These are phyloP conservation scores for Smutsia temminckii DNA, from an alignment of 2,797 vertebrate species.

Conservation along the genomic window DNA sequence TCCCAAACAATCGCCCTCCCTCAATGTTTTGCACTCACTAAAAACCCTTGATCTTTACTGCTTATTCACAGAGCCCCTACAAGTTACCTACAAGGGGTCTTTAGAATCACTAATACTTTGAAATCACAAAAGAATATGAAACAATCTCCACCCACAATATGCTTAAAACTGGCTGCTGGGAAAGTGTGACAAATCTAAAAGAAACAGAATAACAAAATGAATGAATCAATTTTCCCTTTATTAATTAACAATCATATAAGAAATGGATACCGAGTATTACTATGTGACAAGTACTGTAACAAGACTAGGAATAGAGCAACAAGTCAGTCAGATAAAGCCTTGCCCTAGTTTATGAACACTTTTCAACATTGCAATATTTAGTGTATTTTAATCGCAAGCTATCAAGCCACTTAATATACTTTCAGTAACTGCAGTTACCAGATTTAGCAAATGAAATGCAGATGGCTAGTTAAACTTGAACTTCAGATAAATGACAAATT, in stretches of 20 bases:
- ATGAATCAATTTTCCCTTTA: neutral
- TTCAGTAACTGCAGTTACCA: neutral
- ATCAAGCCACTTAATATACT: neutral
- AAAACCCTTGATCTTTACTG: neutral
- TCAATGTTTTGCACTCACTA: neutral
- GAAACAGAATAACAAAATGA: neutral
- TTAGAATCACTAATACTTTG: constrained; percentile 32
- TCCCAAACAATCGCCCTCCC: neutral
- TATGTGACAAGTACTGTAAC: neutral
- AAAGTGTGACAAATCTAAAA: neutral
- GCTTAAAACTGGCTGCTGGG: neutral
- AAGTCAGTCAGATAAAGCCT: neutral
- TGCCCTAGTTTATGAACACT: neutral
- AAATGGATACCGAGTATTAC: neutral
- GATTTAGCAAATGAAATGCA: neutral
- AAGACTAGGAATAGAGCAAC: neutral
- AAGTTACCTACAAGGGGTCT: neutral
- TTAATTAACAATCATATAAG: neutral
- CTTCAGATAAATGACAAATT: neutral
- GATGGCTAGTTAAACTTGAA: neutral
- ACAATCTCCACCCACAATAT: neutral
- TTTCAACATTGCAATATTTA: neutral
- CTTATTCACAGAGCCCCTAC: neutral
- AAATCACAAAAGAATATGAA: constrained; percentile 39
- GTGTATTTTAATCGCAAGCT: neutral